These are phyloP conservation scores for Tribolium madens DNA, from an alignment of 1,140 invertebrate species.

Conservation along the genomic window DNA sequence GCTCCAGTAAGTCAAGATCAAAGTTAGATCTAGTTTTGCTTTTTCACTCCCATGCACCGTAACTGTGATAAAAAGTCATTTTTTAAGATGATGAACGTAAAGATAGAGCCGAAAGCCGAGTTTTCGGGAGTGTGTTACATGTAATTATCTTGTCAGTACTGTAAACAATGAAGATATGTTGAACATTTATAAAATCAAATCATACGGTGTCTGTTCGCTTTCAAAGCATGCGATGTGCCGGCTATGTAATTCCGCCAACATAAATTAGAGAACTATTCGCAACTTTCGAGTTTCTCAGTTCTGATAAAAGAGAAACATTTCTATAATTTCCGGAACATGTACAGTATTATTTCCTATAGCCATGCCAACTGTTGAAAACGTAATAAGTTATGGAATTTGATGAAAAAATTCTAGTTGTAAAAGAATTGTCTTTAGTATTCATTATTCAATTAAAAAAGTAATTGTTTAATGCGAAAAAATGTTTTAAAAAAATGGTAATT, in stretches of 20 bases:
- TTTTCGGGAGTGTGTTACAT: slow-evolving; percentile 23
- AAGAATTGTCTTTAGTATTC: slow-evolving; percentile 3
- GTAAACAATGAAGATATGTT: slow-evolving; percentile 5
- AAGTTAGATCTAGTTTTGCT: too few relatives aligned
- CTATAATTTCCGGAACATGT: slow-evolving; percentile 57
- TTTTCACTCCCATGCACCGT: background rate
- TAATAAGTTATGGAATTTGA: slow-evolving; percentile 30
- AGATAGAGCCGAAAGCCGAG: background rate
- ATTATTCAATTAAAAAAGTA: slow-evolving; percentile 21
- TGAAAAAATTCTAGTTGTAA: slow-evolving; percentile 3
- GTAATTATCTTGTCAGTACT: slow-evolving; percentile 18
- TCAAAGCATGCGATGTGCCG: slow-evolving; percentile 30
- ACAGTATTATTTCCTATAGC: slow-evolving; percentile 54
- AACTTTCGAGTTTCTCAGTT: slow-evolving; percentile 47
- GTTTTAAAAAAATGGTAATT: slow-evolving; percentile 29
- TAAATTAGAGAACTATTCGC: slow-evolving; percentile 53
- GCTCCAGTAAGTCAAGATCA: too few relatives aligned
- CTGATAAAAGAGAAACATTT: slow-evolving; percentile 56
- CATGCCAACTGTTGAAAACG: slow-evolving; percentile 21
- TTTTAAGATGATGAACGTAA: background rate
- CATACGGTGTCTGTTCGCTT: slow-evolving; percentile 31
- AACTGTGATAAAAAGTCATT: background rate
- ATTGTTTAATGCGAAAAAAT: slow-evolving; percentile 17
- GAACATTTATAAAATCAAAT: slow-evolving; percentile 38
- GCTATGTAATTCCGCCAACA: slow-evolving; percentile 51